Percentiles rank a stretch among this genome's conserved stretches.
Evolutionary conservation across 2,113 vertebrate genomes (phyloP).

Genomic region (Murina feae): DNA sequence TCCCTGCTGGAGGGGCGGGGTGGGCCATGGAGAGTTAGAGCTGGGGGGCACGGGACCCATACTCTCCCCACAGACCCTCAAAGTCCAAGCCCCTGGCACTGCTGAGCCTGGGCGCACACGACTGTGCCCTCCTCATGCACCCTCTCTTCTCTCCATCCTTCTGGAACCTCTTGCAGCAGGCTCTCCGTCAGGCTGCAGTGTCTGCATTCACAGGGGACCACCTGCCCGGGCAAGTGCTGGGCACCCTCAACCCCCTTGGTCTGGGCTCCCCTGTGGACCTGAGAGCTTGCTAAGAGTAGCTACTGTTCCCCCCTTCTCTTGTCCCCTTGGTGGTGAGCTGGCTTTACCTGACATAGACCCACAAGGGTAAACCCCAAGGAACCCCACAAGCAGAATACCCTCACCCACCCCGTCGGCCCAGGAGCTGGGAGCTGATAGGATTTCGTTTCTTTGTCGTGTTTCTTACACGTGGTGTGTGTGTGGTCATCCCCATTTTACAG

Average conservation of each 20-base stretch:
- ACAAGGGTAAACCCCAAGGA: not conserved
- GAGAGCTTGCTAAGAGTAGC: not conserved
- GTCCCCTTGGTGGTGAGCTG: not conserved
- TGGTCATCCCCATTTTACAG: not conserved
- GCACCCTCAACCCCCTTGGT: not conserved
- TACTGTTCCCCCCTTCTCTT: not conserved
- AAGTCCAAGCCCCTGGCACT: not conserved
- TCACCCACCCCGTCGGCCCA: not conserved
- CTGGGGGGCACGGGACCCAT: not conserved
- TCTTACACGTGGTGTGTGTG: fast-evolving
- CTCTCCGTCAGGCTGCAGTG: not conserved
- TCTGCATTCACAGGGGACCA: not conserved
- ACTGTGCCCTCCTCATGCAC: not conserved
- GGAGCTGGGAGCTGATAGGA: not conserved
- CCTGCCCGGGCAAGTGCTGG: not conserved
- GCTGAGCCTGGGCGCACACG: not conserved
- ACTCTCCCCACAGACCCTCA: not conserved
- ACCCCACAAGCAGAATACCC: not conserved
- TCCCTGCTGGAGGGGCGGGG: not conserved
- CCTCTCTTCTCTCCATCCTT: not conserved
- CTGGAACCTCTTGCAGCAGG: not conserved
- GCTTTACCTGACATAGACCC: not conserved
- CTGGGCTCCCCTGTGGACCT: not conserved
- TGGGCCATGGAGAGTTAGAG: not conserved
- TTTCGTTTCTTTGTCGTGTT: not conserved